These are phyloP conservation scores for Montipora efflorescens DNA, from an alignment of 64 coral and sea anemone genomes.

Conservation along the genomic window DNA sequence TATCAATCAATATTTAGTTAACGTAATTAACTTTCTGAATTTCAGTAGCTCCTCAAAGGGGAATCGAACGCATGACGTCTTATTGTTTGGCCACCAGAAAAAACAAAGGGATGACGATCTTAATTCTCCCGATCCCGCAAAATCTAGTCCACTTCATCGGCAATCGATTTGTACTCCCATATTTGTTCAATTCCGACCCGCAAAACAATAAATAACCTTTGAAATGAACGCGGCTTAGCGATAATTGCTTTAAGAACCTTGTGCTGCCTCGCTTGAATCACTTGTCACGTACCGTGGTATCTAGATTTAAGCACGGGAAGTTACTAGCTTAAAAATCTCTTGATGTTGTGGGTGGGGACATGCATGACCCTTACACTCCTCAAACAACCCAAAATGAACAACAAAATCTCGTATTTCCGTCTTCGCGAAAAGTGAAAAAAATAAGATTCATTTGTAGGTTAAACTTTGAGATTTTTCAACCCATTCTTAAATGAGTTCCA, in stretches of 20 bases:
- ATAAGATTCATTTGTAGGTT: too few species aligned
- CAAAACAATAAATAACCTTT: slow-evolving; percentile 45
- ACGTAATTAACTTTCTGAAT: slow-evolving; percentile 24
- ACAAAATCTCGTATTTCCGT: slow-evolving; percentile 28
- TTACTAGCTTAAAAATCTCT: neutral
- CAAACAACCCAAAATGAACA: neutral
- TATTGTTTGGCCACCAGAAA: neutral
- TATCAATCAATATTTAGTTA: slow-evolving; percentile 59
- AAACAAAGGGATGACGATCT: neutral
- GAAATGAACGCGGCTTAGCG: slow-evolving; percentile 26
- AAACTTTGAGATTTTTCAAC: neutral
- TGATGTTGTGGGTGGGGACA: slow-evolving; percentile 17
- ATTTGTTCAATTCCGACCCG: slow-evolving; percentile 27
- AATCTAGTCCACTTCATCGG: neutral
- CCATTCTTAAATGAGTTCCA: neutral
- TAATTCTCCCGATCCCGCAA: slow-evolving; percentile 37
- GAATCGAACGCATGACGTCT: neutral
- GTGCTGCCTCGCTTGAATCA: neutral
- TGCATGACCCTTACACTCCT: neutral
- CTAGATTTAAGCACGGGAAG: slow-evolving; percentile 22
- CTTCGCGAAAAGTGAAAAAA: neutral
- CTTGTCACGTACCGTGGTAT: slow-evolving; percentile 19
- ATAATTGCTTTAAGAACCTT: slow-evolving; percentile 31
- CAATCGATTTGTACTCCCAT: slow-evolving; percentile 39
- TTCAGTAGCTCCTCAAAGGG: neutral